Base-by-base conservation (phyloP, 2,113 vertebrate species). In the Corythaeola cristata region DNA sequence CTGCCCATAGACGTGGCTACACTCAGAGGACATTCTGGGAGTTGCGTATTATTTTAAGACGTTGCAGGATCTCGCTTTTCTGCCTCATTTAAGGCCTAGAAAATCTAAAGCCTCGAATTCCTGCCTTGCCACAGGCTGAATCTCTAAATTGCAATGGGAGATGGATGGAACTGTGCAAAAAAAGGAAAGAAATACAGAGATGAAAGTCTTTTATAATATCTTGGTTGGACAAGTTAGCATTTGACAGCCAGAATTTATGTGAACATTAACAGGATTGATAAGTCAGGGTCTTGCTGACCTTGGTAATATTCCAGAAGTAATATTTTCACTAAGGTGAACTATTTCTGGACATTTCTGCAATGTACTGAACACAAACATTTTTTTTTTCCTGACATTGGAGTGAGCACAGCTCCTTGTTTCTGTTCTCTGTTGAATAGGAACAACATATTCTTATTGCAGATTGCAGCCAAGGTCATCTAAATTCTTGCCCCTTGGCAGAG, bases 281-380 rank as follows among this genome's bases (percentile, higher is more conserved):
- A 97, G 93, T 96, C 90, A 95, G 89, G 91, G 91, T 96, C 97
- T 96, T 96, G 94, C 88, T 98, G 96, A 96, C 96, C 95, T 98
- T 98, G 97, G 97, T 97, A 96, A 79, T 67, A 72, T 73, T 97
- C 97, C 97, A 98, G 97, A 91, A 93, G 95, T 95, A 98, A 97
- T 97, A 97, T 97, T 98, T 97, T 97, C 94, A 97, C 84, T 95
- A 75, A 94, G 88, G 84, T 96, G 93, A 93, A 88, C 91, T 96
- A 95, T 97, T 97, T 97, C 95, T 96, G 93, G 97, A 97, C 77
- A 91, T 97, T 96, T 96, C 91, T 97, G 88, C 56, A 12, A 60
- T 15, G 80, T 77, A 89, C 92, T 77, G 79, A 97, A 86, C 85
- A 92, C 85, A 97, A 95, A 97, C 80, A 23, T 67, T 22, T 77